Conservation (phyloP, 1,140 invertebrate genomes). For the Lepidurus packardi region DNA sequence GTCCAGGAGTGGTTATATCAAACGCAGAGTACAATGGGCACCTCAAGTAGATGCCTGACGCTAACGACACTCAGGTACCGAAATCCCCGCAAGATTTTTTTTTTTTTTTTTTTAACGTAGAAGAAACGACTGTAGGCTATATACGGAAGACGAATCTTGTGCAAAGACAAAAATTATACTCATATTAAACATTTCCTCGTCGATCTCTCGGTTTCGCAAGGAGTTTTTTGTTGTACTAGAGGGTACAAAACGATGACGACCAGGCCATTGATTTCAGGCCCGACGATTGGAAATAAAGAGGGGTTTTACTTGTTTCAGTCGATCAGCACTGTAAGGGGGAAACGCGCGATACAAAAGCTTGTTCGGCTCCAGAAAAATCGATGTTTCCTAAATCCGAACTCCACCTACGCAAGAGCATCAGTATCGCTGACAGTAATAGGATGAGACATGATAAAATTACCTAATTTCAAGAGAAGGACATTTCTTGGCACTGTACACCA, state of each 20-base stretch:
- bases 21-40: background rate
- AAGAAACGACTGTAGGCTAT: background rate
- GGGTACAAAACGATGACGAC: background rate
- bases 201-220: background rate
- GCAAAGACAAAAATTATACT: background rate
- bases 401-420: background rate
- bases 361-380: background rate
- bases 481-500: too few species aligned
- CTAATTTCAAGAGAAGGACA: too few species aligned
- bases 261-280: background rate
- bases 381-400: background rate
- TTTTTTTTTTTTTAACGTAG: background rate
- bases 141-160: background rate
- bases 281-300: background rate
- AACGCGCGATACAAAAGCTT: background rate
- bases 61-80: background rate
- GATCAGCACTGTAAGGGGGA: background rate
- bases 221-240: too few species aligned
- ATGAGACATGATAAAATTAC: background rate
- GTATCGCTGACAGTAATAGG: conserved; percentile 12
- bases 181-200: background rate
- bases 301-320: background rate
- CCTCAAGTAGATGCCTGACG: background rate
- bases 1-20: background rate
- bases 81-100: background rate